Base-by-base conservation (phyloP, 2,113 vertebrate species). In the Albula goreensis region DNA sequence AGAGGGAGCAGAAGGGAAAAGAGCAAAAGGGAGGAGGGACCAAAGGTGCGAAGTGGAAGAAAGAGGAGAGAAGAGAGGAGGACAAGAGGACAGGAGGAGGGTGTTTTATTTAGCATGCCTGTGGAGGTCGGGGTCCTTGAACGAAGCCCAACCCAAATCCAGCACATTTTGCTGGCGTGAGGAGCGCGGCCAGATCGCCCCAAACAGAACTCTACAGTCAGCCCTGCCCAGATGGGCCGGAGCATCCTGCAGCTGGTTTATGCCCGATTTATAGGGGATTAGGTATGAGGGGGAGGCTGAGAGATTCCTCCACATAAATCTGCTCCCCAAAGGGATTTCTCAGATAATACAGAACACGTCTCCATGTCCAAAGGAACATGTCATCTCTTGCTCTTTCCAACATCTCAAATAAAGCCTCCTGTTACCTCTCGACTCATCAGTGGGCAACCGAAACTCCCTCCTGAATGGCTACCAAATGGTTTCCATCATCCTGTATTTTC, bases 21-120 rank as follows among this genome's bases (percentile, higher is more conserved):
- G 57, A 25, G 88, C 88, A 89, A 88, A 88, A 86, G 85, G 78
- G 74, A 85, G 86, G 85, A 87, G 84, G 85, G 50, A 81, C 2
- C 17, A 83, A 56, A 82, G 90, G 77, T 74, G 1, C 6, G 48
- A n/a, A 53, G 25, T 88, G 15, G 80, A 86, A 83, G 78, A 74
- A 0, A 0, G 80, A 87, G 78, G 80, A 89, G 79, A 82, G 89
- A 78, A 85, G 78, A 31, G 4, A 12, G 48, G 7, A 31, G 70
- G 6, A 25, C 25, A 52, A 2, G 49, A 31, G 17, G 19, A 15
- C 22, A 15, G 57, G 66, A 49, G n/a, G 52, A 79, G 5, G n/a
- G 74, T 31, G 51, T 10, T 70, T 70, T 12, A 70, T 70, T 70
- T 70, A 70, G 22, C 66, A 70, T n/a, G 66, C 22, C 66, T 70